A percentile compares a stretch with the other conserved stretches of the same genome.
Evolutionary conservation across 2,113 vertebrate species (phyloP).

Genomic region (Candoia aspera): DNA sequence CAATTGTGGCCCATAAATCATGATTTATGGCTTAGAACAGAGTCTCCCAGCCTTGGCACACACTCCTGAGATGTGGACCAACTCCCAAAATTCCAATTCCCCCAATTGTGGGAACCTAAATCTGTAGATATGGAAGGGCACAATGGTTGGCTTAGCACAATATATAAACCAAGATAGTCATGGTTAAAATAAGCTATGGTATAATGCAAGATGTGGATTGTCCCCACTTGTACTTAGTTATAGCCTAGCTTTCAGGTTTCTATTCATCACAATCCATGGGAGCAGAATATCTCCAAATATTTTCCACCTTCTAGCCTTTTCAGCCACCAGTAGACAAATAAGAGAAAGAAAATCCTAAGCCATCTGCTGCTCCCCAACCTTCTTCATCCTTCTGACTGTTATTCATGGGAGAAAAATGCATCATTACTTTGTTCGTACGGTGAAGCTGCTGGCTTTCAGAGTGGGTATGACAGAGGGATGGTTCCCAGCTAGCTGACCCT

Average conservation of each 20-base stretch:
- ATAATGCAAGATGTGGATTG: not conserved
- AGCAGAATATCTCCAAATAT: slow-evolving; percentile 7
- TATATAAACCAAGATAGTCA: not conserved
- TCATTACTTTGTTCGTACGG: accelerated
- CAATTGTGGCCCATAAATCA: not conserved
- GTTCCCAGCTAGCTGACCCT: not conserved
- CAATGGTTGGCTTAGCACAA: not conserved
- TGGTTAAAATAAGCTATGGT: not conserved
- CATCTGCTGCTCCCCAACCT: slow-evolving; percentile 21
- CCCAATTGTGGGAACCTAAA: not conserved
- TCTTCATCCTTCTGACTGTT: not conserved
- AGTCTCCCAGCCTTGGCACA: not conserved
- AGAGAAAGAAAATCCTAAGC: not conserved
- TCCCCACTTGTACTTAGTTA: not conserved
- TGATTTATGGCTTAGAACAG: not conserved
- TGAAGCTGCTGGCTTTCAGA: not conserved
- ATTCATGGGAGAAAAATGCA: not conserved
- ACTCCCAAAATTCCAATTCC: not conserved
- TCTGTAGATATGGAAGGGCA: not conserved
- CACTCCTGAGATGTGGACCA: not conserved
- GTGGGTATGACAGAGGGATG: not conserved
- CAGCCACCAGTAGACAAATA: slow-evolving; percentile 33
- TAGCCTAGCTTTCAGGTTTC: not conserved
- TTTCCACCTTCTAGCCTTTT: slow-evolving; percentile 43
- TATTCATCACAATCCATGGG: not conserved